Evolutionary conservation across 2,888 invertebrate species (phyloP), one percentile per base, ranked within the genome.

Genomic region (Tetranychus truncatus): DNA sequence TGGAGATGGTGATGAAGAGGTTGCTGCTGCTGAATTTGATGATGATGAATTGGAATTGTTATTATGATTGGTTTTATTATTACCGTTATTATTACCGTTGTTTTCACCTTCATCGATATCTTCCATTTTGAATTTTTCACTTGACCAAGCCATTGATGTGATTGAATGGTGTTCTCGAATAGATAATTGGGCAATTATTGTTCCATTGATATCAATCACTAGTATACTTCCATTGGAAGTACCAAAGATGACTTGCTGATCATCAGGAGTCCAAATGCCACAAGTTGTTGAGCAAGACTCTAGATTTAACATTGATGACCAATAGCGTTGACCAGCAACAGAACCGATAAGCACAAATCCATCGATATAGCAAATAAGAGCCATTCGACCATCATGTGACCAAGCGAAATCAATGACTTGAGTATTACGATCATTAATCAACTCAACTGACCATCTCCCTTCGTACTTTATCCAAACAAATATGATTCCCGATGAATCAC

Each of bases 401-500:
- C 97, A 99, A 21, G 93, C 91, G 85, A 99, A 95, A 84, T 97
- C 95, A 21, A 95, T 95, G 77, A 84, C 84, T 71, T 95, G 93
- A 0, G 93, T 95, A 82, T 91, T 95, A 71, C 97, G 87, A 84
- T 99, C 97, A 84, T 99, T 99, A 83, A 99, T 97, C 79, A 99
- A 87, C 84, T 99, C 97, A 81, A 99, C 96, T 80, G 95, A 95
- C 97, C 97, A 99, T 71, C 96, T 88, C 69, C 95, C 96, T 82
- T 99, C 97, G 84, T 96, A 96, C 83, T 96, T 95, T 81, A 97
- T 95, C 97, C 97, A 99, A 45, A 99, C 96, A 84, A 97, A 97
- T 82, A 97, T 97, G 76, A 97, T 93, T 1, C 97, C 96, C 2
- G 92, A 92, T 81, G 91, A 91, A 86, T 97, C 97, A 84, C 96